Conservation (phyloP, 2,797 vertebrate species). For the Eulemur mongoz region DNA sequence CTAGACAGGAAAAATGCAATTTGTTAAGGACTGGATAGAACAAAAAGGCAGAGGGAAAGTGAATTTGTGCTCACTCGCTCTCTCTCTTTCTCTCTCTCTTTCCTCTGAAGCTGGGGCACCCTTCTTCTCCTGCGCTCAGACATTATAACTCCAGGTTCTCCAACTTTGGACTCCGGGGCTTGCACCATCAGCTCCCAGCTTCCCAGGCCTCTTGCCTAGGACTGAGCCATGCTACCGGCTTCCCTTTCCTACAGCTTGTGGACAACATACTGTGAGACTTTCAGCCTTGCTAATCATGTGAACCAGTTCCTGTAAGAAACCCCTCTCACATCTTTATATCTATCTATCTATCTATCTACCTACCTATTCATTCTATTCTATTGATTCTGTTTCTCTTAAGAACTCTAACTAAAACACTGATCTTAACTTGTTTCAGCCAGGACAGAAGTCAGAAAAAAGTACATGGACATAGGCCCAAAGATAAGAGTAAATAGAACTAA, state of each 20-base stretch:
- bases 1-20: background rate
- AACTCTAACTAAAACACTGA: background rate
- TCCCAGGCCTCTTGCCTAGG: background rate
- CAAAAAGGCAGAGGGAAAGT: background rate
- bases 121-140: background rate
- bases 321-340: too few species aligned
- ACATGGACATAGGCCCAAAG: background rate
- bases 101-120: background rate
- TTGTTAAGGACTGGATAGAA: background rate
- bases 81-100: too few species aligned
- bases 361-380: background rate
- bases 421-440: slow-evolving; percentile 8
- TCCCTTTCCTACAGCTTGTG: background rate
- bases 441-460: background rate
- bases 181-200: background rate
- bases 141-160: background rate
- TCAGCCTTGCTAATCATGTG: background rate
- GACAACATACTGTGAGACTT: background rate
- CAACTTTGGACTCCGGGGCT: background rate
- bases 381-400: background rate
- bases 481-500: slow-evolving; percentile 12
- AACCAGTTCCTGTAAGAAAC: background rate
- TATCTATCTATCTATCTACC: background rate
- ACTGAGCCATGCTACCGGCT: background rate
- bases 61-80: background rate